These are phyloP conservation scores for Antennarius striatus DNA, from an alignment of 2,113 vertebrate genomes.

Conservation along the genomic window DNA sequence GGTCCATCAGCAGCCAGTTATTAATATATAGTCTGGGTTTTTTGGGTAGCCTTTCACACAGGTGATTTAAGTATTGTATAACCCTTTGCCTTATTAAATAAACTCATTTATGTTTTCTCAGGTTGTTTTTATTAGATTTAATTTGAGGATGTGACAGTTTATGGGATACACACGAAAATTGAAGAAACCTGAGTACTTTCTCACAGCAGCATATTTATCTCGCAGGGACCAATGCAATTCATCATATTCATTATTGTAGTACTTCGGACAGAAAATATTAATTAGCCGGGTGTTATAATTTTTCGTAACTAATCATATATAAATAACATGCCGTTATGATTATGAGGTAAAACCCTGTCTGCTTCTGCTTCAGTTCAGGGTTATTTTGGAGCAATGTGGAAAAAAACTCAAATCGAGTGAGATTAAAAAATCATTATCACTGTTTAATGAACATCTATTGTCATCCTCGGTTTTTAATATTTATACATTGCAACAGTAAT, in stretches of 20 bases:
- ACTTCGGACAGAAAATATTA: conserved; percentile 65
- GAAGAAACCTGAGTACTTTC: too few relatives aligned
- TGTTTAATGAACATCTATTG: conserved; percentile 74
- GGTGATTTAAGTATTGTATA: too few relatives aligned
- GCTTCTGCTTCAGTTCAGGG: conserved; percentile 62
- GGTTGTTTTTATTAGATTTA: too few relatives aligned
- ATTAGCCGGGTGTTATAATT: conserved; percentile 71
- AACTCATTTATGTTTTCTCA: too few relatives aligned
- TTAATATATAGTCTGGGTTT: too few relatives aligned
- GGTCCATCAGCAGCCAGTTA: too few relatives aligned
- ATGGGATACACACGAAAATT: too few relatives aligned
- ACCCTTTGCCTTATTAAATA: too few relatives aligned
- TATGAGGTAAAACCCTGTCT: conserved; percentile 72
- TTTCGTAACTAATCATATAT: conserved; percentile 72
- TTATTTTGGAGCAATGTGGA: conserved; percentile 69
- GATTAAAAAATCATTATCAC: conserved; percentile 79
- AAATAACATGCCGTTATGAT: conserved; percentile 60
- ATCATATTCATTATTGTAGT: conserved; percentile 57
- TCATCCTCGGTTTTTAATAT: conserved; percentile 62
- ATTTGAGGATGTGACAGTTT: too few relatives aligned
- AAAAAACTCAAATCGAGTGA: conserved; percentile 69
- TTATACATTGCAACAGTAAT: conserved; percentile 60
- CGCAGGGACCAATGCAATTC: conserved; percentile 19
- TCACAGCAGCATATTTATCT: conserved; percentile 14
- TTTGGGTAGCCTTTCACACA: too few relatives aligned